Percentiles rank a stretch among this genome's conserved stretches.
These are phyloP conservation scores for Eonycteris spelaea DNA, from an alignment of 2,113 vertebrate species.

Conservation along the genomic window DNA sequence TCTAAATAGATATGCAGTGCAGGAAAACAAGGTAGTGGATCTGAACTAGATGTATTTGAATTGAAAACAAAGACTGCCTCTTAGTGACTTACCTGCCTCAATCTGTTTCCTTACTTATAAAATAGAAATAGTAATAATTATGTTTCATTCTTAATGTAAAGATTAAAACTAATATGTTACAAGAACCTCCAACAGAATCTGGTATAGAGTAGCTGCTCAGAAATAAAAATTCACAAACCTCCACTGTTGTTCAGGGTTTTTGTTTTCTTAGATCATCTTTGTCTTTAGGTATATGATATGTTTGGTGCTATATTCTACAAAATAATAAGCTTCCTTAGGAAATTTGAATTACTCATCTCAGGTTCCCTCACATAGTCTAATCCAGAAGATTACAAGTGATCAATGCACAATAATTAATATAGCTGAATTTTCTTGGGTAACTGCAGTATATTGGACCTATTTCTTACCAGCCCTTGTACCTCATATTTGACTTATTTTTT, in stretches of 20 bases:
- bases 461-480: neutral
- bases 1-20: too few species aligned
- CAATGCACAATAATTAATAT: neutral
- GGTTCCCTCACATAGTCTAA: neutral
- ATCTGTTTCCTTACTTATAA: neutral
- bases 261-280: neutral
- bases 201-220: neutral
- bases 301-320: neutral
- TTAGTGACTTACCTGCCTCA: neutral
- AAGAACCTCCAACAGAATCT: neutral
- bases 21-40: too few species aligned
- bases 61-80: neutral
- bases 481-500: neutral
- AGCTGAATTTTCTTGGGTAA: neutral
- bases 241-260: neutral
- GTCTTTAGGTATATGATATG: neutral
- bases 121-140: neutral
- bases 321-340: neutral
- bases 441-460: neutral
- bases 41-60: too few species aligned
- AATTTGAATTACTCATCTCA: neutral
- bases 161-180: neutral
- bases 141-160: neutral
- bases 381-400: neutral
- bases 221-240: neutral